Conservation (phyloP, 2,888 invertebrate genomes). For the Zygogramma bicolorata region DNA sequence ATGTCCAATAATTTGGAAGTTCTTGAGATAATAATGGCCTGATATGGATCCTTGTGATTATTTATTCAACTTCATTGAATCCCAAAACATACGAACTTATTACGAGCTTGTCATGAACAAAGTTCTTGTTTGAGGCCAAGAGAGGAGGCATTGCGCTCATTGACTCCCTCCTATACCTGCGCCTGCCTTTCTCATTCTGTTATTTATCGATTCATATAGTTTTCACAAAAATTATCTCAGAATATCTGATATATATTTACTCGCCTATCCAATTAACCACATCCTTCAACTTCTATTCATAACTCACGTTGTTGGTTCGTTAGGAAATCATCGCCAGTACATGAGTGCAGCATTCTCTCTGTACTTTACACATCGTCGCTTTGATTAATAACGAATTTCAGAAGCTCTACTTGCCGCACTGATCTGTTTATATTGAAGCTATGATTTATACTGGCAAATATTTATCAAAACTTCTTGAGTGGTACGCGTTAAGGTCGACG, state of each 20-base stretch:
- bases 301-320: slow-evolving; percentile 6
- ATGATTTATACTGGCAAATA: slow-evolving; percentile 9
- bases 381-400: slow-evolving; percentile 10
- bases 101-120: too few species aligned
- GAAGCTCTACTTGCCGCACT: neutral
- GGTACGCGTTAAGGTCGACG: neutral
- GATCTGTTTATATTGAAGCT: slow-evolving; percentile 13
- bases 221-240: neutral
- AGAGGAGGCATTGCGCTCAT: too few species aligned
- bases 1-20: too few species aligned
- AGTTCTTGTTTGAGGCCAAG: too few species aligned
- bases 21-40: too few species aligned
- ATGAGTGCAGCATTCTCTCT: slow-evolving; percentile 13
- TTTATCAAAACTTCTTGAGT: neutral
- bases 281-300: neutral
- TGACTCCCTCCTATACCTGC: too few species aligned
- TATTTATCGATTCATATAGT: neutral
- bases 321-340: slow-evolving; percentile 11
- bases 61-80: too few species aligned
- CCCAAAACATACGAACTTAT: too few species aligned
- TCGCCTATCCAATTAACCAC: neutral
- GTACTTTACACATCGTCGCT: slow-evolving; percentile 16
- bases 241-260: neutral
- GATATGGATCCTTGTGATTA: too few species aligned
- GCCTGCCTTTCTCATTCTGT: too few species aligned